A percentile compares a stretch with the other conserved stretches of the same genome.
phyloP scores from a whole-genome alignment of 2,888 invertebrate genomes.

The Papilio elwesi region DNA sequence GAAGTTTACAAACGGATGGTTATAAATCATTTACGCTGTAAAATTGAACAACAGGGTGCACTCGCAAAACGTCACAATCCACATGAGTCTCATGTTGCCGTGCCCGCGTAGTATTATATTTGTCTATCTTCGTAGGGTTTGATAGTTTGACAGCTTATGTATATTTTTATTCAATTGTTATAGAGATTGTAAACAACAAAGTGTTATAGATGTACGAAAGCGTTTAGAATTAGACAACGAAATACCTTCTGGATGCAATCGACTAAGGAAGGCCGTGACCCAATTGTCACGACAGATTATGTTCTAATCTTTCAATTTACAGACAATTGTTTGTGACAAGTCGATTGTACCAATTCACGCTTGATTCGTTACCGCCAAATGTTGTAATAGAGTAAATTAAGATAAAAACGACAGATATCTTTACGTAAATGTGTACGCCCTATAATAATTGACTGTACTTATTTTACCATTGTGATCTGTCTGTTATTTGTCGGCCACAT shows the following conservation, averaged over 20 bases:
- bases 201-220: background rate
- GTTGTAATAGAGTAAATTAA: conserved; percentile 41
- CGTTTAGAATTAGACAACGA: background rate
- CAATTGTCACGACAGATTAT: conserved; percentile 58
- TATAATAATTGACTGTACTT: too few species aligned
- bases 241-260: conserved; percentile 17
- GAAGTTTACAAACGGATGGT: too few species aligned
- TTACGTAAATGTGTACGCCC: background rate
- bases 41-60: too few species aligned
- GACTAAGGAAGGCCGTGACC: conserved; percentile 57
- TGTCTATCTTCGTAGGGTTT: too few species aligned
- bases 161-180: too few species aligned
- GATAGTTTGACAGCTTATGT: too few species aligned
- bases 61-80: too few species aligned
- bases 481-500: too few species aligned
- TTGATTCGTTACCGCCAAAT: conserved; percentile 32
- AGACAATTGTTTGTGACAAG: conserved; percentile 49
- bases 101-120: too few species aligned
- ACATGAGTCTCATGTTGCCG: too few species aligned
- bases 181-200: background rate
- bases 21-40: too few species aligned
- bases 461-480: too few species aligned
- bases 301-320: conserved; percentile 69
- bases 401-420: conserved; percentile 22
- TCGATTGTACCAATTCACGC: conserved; percentile 43